Evolutionary conservation across 2,113 vertebrate species (phyloP), one percentile per base, ranked within the genome.

Genomic region (Octodon degus): DNA sequence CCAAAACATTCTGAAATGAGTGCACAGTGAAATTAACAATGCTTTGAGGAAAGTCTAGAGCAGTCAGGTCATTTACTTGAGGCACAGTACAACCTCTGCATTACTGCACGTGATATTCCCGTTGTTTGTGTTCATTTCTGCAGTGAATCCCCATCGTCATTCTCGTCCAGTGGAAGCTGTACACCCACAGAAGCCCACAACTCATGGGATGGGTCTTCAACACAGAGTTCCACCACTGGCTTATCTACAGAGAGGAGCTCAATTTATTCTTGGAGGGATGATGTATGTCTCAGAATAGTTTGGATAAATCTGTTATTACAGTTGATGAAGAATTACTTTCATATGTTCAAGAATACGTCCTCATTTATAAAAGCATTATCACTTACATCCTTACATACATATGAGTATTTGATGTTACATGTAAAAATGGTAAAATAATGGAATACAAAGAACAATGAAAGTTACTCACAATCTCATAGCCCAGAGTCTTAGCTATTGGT

Each of bases 211-310:
- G 87, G 27, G 4, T 96, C 87, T 70, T 98, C 96, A 72, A 98
- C 98, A 37, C 98, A 96, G 67, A 99, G 98, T 95, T 98, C 96
- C 27, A 94, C 98, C 43, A 98, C 98, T 0, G 97, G 98, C 34
- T 91, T 99, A 37, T 99, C 99, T 86, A 99, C 99, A 0, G 99
- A 99, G 92, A 98, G 98, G 98, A 99, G 99, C 94, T 99, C 99
- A 0, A 27, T 98, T 95, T 99, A 97, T 96, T 99, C 99, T 43
- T 99, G 99, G 99, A 98, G 98, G 97, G 99, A 99, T 95, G 99
- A 99, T 92, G 99, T 99, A 98, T 0, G 98, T 98, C 63, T 95
- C 19, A 47, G 86, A 86, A 77, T 77, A 30, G 89, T 95, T 24
- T 50, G 25, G 40, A n/a, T 90, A 65, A 76, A 68, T 40, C 34